Evolutionary conservation across 2,888 invertebrate species (phyloP).

Genomic region (Endomychus coccineus): DNA sequence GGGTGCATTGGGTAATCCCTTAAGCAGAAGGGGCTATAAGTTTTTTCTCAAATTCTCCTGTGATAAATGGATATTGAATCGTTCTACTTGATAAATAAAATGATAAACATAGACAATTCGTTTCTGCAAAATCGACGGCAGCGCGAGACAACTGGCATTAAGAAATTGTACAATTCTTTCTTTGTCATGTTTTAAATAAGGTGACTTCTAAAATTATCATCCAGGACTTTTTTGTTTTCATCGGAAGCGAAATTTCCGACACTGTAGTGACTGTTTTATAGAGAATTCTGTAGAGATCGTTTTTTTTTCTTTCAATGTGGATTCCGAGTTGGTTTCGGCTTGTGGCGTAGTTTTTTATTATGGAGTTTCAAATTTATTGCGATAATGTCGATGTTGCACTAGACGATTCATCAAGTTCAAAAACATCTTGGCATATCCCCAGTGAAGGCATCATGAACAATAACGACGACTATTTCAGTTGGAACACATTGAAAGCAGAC

Average conservation of each 20-base stretch:
- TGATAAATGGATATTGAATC: conserved; percentile 45
- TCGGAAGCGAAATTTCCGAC: too few species aligned
- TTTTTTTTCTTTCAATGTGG: too few species aligned
- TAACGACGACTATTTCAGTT: conserved; percentile 41
- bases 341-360: too few species aligned
- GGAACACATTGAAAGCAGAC: conserved; percentile 40
- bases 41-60: conserved; percentile 16
- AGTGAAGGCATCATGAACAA: conserved; percentile 35
- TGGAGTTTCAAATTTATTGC: conserved; percentile 43
- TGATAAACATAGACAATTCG: conserved; percentile 66
- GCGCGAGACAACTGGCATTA: conserved; percentile 76
- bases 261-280: too few species aligned
- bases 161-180: conserved; percentile 81
- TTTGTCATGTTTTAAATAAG: conserved; percentile 73
- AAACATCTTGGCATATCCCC: conserved; percentile 35
- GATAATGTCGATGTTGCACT: conserved; percentile 34
- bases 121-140: conserved; percentile 75
- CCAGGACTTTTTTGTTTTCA: too few species aligned
- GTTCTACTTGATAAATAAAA: conserved; percentile 44
- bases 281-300: too few species aligned
- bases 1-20: too few species aligned
- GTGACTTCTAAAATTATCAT: neutral
- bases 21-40: too few species aligned
- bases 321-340: too few species aligned
- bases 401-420: conserved; percentile 29